These are phyloP conservation scores for Gorsachius goisagi DNA, from an alignment of 2,113 vertebrate species.

Conservation along the genomic window DNA sequence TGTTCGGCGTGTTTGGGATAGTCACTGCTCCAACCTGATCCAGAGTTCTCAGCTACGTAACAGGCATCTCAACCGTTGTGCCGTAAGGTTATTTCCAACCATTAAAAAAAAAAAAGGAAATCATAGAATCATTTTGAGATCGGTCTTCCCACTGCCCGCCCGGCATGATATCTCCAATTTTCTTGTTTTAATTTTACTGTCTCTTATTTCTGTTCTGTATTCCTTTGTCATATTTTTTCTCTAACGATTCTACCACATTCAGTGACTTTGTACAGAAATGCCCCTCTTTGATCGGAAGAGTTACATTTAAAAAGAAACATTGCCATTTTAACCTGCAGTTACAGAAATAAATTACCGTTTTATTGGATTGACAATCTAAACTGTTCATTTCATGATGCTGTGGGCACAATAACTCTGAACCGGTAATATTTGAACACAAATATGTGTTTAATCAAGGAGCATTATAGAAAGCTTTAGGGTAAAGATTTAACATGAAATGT, in stretches of 20 bases:
- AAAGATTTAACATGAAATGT: background rate
- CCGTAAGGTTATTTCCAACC: background rate
- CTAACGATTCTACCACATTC: background rate
- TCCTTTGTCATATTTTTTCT: background rate
- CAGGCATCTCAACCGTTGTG: background rate
- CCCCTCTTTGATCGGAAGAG: background rate
- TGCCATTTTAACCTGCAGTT: background rate
- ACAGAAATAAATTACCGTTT: background rate
- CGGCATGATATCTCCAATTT: background rate
- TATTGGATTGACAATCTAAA: background rate
- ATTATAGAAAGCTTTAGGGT: background rate
- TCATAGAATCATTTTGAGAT: background rate
- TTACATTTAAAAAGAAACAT: background rate
- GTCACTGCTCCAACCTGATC: background rate
- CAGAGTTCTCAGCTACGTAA: background rate
- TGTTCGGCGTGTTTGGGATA: background rate
- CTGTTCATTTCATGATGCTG: background rate
- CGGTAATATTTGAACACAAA: background rate
- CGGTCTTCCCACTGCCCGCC: rapidly evolving
- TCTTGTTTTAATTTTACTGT: background rate
- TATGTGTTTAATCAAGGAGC: background rate
- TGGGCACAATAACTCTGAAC: background rate
- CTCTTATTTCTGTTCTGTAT: background rate
- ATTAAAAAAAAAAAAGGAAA: background rate
- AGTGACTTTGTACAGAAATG: rapidly evolving